Conservation (phyloP, 2,888 invertebrate species). For the Apamea anceps region DNA sequence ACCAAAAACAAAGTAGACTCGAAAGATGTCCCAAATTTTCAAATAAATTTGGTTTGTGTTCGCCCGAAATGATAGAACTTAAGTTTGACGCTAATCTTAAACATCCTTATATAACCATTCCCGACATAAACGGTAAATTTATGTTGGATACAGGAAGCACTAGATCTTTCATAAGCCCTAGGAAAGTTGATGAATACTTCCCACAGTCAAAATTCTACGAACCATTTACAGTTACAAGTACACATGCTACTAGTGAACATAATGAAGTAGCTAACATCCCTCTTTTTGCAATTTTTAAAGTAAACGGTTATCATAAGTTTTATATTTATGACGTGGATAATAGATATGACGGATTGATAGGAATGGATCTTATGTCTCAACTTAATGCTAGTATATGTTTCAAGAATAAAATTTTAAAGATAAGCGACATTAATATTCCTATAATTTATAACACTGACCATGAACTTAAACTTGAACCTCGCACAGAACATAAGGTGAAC, state of each 20-base stretch:
- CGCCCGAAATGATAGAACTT: not conserved
- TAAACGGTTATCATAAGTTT: not conserved
- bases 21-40: not conserved
- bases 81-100: not conserved
- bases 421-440: not conserved
- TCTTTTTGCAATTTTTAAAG: not conserved
- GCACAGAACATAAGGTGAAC: not conserved
- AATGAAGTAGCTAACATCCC: conserved; percentile 1
- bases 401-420: not conserved
- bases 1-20: not conserved
- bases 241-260: not conserved
- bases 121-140: not conserved
- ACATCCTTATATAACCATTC: conserved; percentile 1
- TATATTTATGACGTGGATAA: not conserved
- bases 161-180: not conserved
- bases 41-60: not conserved
- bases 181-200: not conserved
- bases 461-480: not conserved
- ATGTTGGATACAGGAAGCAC: conserved; percentile 8
- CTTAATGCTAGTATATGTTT: not conserved
- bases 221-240: conserved; percentile 10
- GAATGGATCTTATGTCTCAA: conserved; percentile 4
- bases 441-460: not conserved
- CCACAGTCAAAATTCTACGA: not conserved
- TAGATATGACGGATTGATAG: not conserved